Percentiles rank a stretch among this genome's conserved stretches.
phyloP scores from a whole-genome alignment of 2,888 invertebrate species.

The Spicauda simplicius region DNA sequence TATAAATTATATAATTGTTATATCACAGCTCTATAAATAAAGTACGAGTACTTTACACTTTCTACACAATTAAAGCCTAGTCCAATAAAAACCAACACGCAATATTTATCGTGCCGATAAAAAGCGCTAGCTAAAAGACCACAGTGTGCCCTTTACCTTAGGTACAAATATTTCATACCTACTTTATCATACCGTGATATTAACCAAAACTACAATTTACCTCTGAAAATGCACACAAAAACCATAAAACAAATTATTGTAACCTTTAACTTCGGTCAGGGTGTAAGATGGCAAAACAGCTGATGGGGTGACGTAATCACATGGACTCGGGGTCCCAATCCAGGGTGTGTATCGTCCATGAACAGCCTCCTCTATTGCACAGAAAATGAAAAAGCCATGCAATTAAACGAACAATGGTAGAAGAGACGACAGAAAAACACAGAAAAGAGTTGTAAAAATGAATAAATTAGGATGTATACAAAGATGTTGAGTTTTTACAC shows the following conservation, averaged over 20 bases:
- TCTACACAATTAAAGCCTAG: no score
- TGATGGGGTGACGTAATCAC: constrained; percentile 47
- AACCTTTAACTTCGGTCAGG: constrained; percentile 27
- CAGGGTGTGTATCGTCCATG: constrained; percentile 77
- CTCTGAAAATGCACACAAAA: neutral
- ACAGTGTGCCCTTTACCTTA: neutral
- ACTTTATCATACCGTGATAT: no score
- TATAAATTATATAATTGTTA: no score
- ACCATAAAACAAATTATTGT: constrained; percentile 2
- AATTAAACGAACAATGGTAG: constrained; percentile 43
- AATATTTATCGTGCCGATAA: no score
- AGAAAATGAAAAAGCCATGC: constrained; percentile 46
- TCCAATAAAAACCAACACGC: no score
- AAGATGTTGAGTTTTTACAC: neutral
- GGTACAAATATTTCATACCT: neutral
- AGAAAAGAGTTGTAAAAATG: neutral
- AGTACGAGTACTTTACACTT: no score
- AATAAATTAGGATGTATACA: neutral
- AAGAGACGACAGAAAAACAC: neutral
- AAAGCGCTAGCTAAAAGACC: neutral
- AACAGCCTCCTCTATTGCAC: constrained; percentile 61
- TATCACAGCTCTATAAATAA: no score
- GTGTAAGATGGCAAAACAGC: constrained; percentile 21
- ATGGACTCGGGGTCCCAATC: constrained; percentile 74
- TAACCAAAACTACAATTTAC: neutral